Conservation (phyloP, 1,140 invertebrate species). For the Papilio polytes region DNA sequence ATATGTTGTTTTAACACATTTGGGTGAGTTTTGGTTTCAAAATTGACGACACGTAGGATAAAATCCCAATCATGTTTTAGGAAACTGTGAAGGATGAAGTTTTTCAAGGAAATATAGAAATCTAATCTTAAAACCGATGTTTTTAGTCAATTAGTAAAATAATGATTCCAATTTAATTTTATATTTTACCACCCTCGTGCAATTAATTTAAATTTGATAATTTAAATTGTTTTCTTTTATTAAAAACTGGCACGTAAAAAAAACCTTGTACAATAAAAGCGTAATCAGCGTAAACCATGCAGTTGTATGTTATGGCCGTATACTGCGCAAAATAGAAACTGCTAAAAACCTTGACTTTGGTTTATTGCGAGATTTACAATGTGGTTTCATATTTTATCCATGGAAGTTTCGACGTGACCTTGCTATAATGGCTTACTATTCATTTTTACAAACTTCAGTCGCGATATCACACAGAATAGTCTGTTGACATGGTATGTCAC, state of each 20-base stretch:
- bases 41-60: no score
- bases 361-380: constrained; percentile 37
- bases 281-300: constrained; percentile 2
- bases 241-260: neutral
- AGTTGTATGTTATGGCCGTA: constrained; percentile 7
- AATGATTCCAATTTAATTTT: no score
- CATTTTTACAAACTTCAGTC: constrained; percentile 28
- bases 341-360: constrained; percentile 28
- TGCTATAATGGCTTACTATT: constrained; percentile 31
- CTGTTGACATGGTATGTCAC: constrained; percentile 17
- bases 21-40: no score
- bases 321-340: constrained; percentile 27
- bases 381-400: constrained; percentile 35
- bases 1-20: neutral
- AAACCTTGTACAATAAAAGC: neutral
- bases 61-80: no score
- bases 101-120: no score
- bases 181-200: no score
- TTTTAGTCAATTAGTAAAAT: no score
- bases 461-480: constrained; percentile 28
- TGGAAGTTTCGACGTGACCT: constrained; percentile 35
- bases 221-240: neutral
- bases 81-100: no score
- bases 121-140: no score
- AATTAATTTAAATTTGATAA: no score